Percentiles rank a stretch among this genome's conserved stretches.
These are phyloP conservation scores for Stichopus horrens DNA, from an alignment of 53 echinoderm and acorn worm genomes.

Conservation along the genomic window DNA sequence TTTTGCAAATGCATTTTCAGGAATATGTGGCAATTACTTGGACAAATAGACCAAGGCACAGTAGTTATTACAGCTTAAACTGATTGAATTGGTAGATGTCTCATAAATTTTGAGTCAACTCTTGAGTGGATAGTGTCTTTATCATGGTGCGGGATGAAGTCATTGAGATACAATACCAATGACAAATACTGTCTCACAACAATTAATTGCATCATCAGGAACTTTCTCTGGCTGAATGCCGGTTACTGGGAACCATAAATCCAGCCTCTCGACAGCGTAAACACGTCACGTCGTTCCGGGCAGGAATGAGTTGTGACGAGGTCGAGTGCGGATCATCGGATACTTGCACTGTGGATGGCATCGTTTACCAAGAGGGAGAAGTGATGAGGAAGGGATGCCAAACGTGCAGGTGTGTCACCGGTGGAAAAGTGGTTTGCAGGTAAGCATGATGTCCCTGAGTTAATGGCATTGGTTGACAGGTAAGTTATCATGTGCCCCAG, in stretches of 20 bases:
- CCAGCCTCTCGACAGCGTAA: constrained; percentile 56
- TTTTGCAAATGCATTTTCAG: no score
- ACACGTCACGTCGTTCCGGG: constrained; percentile 80
- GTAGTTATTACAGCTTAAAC: no score
- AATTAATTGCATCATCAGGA: constrained; percentile 42
- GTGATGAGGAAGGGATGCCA: constrained; percentile 73
- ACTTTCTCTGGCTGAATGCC: constrained; percentile 58
- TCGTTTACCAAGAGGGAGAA: constrained; percentile 54
- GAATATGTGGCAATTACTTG: no score
- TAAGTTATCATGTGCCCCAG: no score
- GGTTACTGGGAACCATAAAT: constrained; percentile 53
- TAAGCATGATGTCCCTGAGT: constrained; percentile 7
- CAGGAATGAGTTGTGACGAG: constrained; percentile 70
- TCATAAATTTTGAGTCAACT: no score
- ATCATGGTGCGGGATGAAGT: no score
- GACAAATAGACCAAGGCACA: no score
- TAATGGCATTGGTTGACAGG: no score
- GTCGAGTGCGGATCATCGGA: constrained; percentile 68
- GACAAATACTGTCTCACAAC: no score
- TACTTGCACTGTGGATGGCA: constrained; percentile 67
- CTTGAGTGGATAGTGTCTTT: no score
- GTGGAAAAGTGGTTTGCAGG: constrained; percentile 82
- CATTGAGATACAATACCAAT: no score
- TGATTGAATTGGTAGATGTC: no score
- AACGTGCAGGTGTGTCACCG: constrained; percentile 72